phyloP scores from a whole-genome alignment of 2,797 vertebrate species.

The Glyptemys insculpta region DNA sequence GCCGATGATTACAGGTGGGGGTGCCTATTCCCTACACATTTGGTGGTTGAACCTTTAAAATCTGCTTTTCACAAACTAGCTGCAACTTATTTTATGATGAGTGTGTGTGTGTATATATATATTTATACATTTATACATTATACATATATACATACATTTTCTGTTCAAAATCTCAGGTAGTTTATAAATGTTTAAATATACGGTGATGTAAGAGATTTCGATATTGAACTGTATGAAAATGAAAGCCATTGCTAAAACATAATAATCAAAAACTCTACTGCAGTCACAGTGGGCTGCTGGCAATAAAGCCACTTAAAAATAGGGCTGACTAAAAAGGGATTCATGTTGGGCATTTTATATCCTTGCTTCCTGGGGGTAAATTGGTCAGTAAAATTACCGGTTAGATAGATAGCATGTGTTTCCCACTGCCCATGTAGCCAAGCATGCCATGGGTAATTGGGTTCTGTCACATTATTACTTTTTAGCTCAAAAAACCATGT shows the following conservation, averaged over 20 bases:
- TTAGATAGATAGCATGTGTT: constrained; percentile 24
- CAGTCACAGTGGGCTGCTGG: neutral
- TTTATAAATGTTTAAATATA: constrained; percentile 60
- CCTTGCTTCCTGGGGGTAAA: neutral
- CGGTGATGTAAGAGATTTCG: neutral
- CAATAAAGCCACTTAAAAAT: constrained; percentile 8
- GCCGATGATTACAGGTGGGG: constrained; percentile 25
- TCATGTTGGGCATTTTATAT: constrained; percentile 5
- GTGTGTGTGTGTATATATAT: neutral
- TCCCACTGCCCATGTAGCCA: constrained; percentile 22
- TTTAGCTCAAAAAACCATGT: constrained; percentile 53
- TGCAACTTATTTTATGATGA: constrained; percentile 11
- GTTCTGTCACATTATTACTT: constrained; percentile 58
- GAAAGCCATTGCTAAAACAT: neutral
- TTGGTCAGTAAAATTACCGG: constrained; percentile 26
- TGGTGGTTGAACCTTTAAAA: constrained; percentile 35
- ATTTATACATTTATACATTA: neutral
- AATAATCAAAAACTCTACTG: neutral
- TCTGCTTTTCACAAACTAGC: constrained; percentile 11
- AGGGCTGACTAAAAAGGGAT: neutral
- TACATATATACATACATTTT: neutral
- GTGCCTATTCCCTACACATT: constrained; percentile 40
- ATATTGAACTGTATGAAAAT: constrained; percentile 14
- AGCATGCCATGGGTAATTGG: constrained; percentile 47
- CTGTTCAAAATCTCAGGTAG: neutral